Base-by-base conservation (phyloP, 2,113 vertebrate genomes). In the Reinhardtius hippoglossoides region DNA sequence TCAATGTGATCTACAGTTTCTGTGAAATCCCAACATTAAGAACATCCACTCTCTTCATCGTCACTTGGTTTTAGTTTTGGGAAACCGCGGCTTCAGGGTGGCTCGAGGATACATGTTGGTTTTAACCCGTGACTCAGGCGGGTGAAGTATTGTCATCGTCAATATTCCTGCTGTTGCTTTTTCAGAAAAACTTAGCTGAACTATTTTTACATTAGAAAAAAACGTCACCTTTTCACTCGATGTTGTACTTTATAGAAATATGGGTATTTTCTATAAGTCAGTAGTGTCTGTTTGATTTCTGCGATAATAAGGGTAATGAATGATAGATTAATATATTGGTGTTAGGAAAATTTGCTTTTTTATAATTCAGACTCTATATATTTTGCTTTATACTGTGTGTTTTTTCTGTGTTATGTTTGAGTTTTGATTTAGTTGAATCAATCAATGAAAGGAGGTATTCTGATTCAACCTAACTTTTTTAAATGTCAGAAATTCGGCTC, bases 81-180 rank as follows among this genome's bases (percentile, higher is more conserved):
- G 64, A 80, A 78, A 68, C 64, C 37, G 0, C 57, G 27, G 37
- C 35, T 37, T 78, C 61, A 8, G 71, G 68, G 10, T 48, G 55
- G 23, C 55, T 77, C 60, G 31, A 74, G 73, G 75, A 65, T 6
- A 15, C 57, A 23, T 54, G 2, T 21, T 76, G 40, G 9, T 76
- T 82, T 80, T 18, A 61, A 16, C 16, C 7, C 40, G 26, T 55
- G 40, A 62, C 58, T 64, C 59, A 68, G 57, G 65, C 72, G 56
- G 74, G 42, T 23, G 85, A 87, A 20, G 57, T 86, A 76, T 85
- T 86, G 42, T 79, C 31, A 85, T 26, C 5, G 79, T 87, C 78
- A 71, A 57, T 76, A 13, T 83, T 66, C 23, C 64, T 44, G 14
- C 48, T 23, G 50, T 48, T 18, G 44, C 44, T 48, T 15, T 15